Conservation (phyloP, 2,888 invertebrate species). For the Eremobia ochroleuca region DNA sequence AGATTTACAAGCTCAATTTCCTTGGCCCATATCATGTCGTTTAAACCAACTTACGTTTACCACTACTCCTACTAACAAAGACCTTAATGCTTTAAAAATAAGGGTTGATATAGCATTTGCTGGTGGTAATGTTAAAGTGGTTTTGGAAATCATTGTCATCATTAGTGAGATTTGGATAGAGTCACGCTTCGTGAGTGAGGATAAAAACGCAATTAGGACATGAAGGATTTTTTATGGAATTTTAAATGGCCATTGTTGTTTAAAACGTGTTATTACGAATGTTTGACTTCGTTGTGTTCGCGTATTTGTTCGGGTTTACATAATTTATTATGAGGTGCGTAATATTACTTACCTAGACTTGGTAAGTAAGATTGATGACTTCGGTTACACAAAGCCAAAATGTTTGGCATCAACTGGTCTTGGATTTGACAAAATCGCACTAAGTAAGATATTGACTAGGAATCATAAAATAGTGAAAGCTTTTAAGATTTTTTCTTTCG, state of each 20-base stretch:
- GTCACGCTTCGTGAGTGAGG: conserved; percentile 79
- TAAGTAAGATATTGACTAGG: not conserved
- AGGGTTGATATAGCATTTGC: not conserved
- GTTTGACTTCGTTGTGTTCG: conserved; percentile 37
- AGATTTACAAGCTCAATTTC: conserved; percentile 58
- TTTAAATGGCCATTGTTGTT: conserved; percentile 83
- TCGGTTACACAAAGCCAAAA: not conserved
- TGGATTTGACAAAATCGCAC: too few species aligned
- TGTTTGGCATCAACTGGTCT: too few species aligned
- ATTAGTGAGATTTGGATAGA: conserved; percentile 83
- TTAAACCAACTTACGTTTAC: conserved; percentile 18
- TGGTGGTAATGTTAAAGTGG: conserved; percentile 26
- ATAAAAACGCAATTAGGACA: conserved; percentile 82
- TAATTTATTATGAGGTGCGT: not conserved
- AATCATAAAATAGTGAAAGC: not conserved
- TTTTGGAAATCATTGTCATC: conserved; percentile 76
- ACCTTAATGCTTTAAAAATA: not conserved
- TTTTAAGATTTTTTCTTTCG: not conserved
- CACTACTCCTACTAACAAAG: not conserved
- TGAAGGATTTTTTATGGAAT: conserved; percentile 78
- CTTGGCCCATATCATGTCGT: conserved; percentile 59
- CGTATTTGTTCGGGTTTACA: conserved; percentile 31
- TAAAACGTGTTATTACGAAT: conserved; percentile 65
- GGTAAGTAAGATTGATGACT: too few species aligned
- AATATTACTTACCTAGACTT: not conserved